Base-by-base conservation (phyloP, 2,888 invertebrate species). In the Oxycera nigricornis region DNA sequence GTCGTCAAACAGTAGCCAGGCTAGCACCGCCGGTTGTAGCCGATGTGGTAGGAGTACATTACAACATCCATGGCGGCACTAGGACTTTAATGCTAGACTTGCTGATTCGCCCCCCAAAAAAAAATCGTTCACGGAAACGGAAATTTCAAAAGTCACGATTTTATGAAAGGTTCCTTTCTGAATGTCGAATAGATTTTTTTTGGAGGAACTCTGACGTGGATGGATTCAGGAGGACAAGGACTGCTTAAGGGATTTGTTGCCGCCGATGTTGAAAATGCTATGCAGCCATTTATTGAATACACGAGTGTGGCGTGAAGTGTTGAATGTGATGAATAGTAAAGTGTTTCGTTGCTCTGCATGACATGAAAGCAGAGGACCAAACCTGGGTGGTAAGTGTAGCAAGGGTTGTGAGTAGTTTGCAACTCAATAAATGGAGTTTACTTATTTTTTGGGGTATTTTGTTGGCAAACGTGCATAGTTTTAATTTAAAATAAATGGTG, bases 271-370 rank as follows among this genome's bases (percentile, higher is more conserved):
- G 22, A 24, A 55, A 55, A 22, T 55, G 4, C 3, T 55, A 55
- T 55, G 22, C 55, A 55, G 55, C 24, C 55, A 55, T 17, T 50
- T 50, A 50, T 55, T 55, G 55, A 55, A 55, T 55, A 55, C 55
- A 20, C 14, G 6, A 55, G 6, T 55, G 6, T 14, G 17, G 24
- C 55, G 20, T 24, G 3, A 22, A 55, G 20, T 22, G 22, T 20
- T 55, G 55, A 55, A 55, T 55, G 55, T 55, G 55, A 55, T 55
- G 55, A 55, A 55, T 55, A 55, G 22, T 22, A 22, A 55, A 55
- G 55, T 55, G 55, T 55, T 55, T 55, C 24, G 17, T 55, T 55
- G 11, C 24, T 55, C 55, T n/a, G 24, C 55, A 55, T 55, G 55
- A 55, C 3, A 4, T 3, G n/a, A n/a, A n/a, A n/a, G n/a, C n/a